phyloP scores from a whole-genome alignment of 2,113 vertebrate species.

The Cygnus buccinator region DNA sequence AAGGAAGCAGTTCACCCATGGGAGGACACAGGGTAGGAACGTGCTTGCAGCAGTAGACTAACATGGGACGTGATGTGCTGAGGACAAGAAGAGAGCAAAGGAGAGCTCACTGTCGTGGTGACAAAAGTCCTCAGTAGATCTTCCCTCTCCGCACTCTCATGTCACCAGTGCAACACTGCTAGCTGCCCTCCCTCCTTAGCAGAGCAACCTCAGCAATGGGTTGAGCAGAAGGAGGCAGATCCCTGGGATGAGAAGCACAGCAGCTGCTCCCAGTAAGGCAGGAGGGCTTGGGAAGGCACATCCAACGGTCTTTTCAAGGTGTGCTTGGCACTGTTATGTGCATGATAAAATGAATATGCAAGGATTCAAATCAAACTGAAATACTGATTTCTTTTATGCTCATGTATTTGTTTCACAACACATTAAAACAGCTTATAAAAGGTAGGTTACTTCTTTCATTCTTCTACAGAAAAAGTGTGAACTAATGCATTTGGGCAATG shows the following conservation, averaged over 20 bases:
- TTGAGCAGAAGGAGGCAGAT: neutral
- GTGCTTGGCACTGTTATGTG: neutral
- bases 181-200: neutral
- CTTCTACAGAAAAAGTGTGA: neutral
- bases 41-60: fast-evolving
- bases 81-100: neutral
- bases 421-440: neutral
- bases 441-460: neutral
- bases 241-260: neutral
- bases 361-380: neutral
- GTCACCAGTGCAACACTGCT: neutral
- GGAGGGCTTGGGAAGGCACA: neutral
- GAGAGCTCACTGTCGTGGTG: neutral
- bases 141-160: neutral
- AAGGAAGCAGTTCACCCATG: neutral
- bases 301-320: neutral
- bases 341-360: neutral
- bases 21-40: neutral
- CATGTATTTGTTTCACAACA: neutral
- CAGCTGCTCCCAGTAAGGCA: neutral
- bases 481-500: neutral
- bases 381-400: neutral
- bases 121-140: neutral
- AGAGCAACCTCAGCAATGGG: neutral
- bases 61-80: neutral